Percentiles rank a stretch among this genome's conserved stretches.
Evolutionary conservation across 2,113 vertebrate genomes (phyloP).

Genomic region (Brachypodius melanocephalos): DNA sequence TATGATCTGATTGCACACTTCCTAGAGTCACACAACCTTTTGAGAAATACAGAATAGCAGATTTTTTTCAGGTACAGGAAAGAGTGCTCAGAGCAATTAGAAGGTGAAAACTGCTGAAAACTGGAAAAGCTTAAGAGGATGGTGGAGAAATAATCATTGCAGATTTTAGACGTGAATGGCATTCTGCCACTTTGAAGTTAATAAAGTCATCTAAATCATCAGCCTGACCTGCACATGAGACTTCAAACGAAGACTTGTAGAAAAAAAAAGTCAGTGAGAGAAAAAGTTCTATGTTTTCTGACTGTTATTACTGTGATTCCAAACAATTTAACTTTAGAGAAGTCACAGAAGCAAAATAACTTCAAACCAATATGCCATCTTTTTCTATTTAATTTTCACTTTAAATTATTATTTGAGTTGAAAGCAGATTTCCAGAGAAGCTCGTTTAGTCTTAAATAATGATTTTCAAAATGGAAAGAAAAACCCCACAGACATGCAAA

Average conservation of each 20-base stretch:
- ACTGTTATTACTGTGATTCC: neutral
- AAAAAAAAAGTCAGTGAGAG: neutral
- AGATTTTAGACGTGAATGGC: neutral
- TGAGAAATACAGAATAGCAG: neutral
- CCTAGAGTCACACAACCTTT: neutral
- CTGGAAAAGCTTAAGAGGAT: neutral
- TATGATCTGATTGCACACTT: neutral
- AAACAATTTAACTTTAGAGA: neutral
- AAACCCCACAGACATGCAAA: accelerated
- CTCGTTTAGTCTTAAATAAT: neutral
- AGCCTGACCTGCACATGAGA: neutral
- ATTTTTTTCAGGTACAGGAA: neutral
- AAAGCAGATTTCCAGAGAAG: neutral
- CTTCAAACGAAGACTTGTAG: neutral
- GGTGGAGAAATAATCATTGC: neutral
- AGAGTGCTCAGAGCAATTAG: neutral
- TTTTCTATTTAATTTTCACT: neutral
- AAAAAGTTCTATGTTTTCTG: neutral
- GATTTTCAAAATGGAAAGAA: neutral
- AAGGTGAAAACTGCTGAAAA: neutral
- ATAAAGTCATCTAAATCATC: neutral
- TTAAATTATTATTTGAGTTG: neutral
- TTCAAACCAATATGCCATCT: neutral
- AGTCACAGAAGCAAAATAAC: neutral
- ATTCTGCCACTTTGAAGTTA: neutral